Evolutionary conservation across 2,797 vertebrate species (phyloP).

Genomic region (Heterohyrax brucei): DNA sequence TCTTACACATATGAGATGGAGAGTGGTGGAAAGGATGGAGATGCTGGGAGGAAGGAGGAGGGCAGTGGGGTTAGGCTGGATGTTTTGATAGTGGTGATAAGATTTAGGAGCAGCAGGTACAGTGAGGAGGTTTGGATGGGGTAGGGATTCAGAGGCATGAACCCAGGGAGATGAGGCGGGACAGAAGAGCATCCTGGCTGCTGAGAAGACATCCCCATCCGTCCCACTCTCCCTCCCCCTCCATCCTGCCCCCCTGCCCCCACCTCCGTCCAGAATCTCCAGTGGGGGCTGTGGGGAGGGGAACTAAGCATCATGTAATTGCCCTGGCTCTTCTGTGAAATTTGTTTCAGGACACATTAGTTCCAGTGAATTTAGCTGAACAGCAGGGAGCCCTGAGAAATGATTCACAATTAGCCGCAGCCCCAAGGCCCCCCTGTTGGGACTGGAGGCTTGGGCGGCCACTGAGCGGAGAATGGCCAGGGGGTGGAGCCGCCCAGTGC

Average conservation of each 20-base stretch:
- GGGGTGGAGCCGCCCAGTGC: not conserved
- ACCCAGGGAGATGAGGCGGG: not conserved
- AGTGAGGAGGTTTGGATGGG: fast-evolving
- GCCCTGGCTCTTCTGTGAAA: slow-evolving; percentile 85
- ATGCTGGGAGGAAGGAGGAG: fast-evolving
- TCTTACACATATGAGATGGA: not conserved
- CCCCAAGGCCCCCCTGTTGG: slow-evolving; percentile 75
- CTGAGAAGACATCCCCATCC: not conserved
- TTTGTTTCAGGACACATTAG: slow-evolving; percentile 87
- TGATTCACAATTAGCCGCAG: slow-evolving; percentile 87
- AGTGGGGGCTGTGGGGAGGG: not conserved
- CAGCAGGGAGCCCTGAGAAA: slow-evolving; percentile 85
- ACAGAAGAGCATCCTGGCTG: not conserved
- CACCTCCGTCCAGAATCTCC: not conserved
- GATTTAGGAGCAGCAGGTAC: not conserved
- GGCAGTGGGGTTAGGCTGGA: fast-evolving
- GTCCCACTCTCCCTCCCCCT: fast-evolving
- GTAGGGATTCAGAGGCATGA: not conserved
- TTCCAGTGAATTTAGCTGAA: slow-evolving; percentile 88
- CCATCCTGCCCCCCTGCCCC: not conserved
- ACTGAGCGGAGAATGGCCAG: slow-evolving; percentile 34
- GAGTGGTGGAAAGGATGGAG: not conserved
- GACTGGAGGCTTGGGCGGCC: not conserved
- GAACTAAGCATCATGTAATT: slow-evolving; percentile 82
- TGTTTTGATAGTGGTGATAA: fast-evolving